Conservation (phyloP, 92 coral and sea anemone genomes). For the Phymanthus crucifer region DNA sequence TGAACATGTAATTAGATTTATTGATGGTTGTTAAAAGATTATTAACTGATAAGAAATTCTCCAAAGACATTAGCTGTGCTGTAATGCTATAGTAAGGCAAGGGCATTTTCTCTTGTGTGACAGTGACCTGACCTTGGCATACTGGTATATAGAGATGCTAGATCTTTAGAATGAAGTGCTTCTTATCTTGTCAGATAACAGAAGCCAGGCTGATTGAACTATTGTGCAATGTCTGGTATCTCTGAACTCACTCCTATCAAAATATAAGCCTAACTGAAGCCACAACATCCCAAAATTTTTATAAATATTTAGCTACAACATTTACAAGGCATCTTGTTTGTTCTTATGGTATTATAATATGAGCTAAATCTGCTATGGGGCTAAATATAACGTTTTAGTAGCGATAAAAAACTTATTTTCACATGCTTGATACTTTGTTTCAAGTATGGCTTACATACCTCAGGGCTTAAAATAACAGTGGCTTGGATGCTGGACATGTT, state of each 20-base stretch:
- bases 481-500: too few relatives aligned
- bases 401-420: too few relatives aligned
- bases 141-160: not conserved
- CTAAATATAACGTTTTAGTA: too few relatives aligned
- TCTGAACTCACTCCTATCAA: not conserved
- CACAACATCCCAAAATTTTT: not conserved
- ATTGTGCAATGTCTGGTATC: not conserved
- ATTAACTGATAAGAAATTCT: too few relatives aligned
- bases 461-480: too few relatives aligned
- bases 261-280: not conserved
- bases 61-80: too few relatives aligned
- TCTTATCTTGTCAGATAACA: conserved; percentile 8
- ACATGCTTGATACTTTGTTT: too few relatives aligned
- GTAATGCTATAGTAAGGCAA: too few relatives aligned
- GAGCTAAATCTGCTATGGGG: not conserved
- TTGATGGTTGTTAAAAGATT: too few relatives aligned
- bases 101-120: too few relatives aligned
- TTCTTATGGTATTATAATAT: not conserved
- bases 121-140: not conserved
- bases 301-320: not conserved
- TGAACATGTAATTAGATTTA: too few relatives aligned
- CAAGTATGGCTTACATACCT: too few relatives aligned
- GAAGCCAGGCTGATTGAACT: not conserved
- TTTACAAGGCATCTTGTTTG: not conserved
- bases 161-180: not conserved